Conservation (phyloP, 2,113 vertebrate species). For the Sus scrofa region T2T-Sscrofa CM000816.6:95143001-95143500, state of each 20-base stretch:
- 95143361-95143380: neutral
- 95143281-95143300: neutral
- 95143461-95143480: neutral
- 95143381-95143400: neutral
- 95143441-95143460: neutral
- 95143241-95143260: neutral
- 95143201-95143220: neutral
- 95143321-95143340: neutral
- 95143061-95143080: neutral
- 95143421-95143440: neutral
- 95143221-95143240: neutral
- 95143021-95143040: neutral
- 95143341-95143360: neutral
- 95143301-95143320: neutral
- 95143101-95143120: neutral
- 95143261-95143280: neutral
- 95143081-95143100: neutral
- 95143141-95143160: neutral
- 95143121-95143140: neutral
- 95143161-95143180: neutral
- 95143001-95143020: neutral
- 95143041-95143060: neutral
- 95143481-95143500: neutral
- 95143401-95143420: neutral
- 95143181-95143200: neutral